Percentiles rank a stretch among this genome's conserved stretches.
phyloP scores from a whole-genome alignment of 2,113 vertebrate genomes.

The Nanorana parkeri region DNA sequence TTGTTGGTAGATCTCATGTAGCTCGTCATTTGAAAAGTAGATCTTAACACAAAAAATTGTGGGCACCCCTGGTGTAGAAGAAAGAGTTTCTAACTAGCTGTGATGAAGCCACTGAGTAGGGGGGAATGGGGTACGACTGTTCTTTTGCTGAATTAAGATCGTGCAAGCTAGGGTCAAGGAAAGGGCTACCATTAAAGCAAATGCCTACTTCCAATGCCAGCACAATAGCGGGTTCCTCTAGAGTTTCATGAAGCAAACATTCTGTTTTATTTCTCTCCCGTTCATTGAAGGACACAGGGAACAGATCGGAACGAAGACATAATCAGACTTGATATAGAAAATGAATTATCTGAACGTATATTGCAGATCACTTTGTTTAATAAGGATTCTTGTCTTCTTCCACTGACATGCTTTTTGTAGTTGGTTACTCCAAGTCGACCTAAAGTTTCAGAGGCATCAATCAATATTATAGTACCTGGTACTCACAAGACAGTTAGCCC shows the following conservation, averaged over 20 bases:
- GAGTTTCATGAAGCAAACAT: not conserved
- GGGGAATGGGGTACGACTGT: no score
- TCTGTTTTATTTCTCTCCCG: no score
- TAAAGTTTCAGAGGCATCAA: constrained; percentile 85
- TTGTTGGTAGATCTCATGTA: no score
- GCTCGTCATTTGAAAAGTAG: no score
- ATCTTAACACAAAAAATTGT: no score
- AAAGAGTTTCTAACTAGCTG: no score
- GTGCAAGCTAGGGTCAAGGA: not conserved
- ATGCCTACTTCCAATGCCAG: not conserved
- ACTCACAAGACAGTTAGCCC: constrained; percentile 67
- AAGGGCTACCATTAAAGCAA: not conserved
- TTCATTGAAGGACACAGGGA: no score
- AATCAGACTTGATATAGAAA: not conserved
- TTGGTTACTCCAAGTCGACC: constrained; percentile 71
- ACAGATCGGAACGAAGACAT: no score
- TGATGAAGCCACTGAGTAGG: no score
- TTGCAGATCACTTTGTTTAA: no score
- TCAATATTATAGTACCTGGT: constrained; percentile 69
- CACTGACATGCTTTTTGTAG: constrained; percentile 65
- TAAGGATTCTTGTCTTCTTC: not conserved
- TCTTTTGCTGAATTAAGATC: not conserved
- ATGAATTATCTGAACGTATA: not conserved
- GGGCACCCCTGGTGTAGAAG: no score
- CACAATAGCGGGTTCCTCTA: not conserved